A percentile compares a stretch with the other conserved stretches of the same genome.
Evolutionary conservation across 2,888 invertebrate genomes (phyloP).

Genomic region (Apotomis betuletana): DNA sequence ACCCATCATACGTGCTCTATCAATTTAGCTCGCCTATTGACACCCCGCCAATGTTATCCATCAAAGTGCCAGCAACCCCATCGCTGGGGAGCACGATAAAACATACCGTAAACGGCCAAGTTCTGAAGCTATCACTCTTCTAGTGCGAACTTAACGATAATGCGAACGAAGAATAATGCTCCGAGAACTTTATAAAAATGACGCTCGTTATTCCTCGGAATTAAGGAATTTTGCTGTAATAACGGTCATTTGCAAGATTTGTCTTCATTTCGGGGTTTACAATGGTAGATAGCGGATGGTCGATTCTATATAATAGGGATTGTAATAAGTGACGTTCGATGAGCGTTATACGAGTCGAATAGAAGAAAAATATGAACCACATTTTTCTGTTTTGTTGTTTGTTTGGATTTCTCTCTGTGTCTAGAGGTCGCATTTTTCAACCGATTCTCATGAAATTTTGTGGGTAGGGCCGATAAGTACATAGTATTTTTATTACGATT

Average conservation of each 20-base stretch:
- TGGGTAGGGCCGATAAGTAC: too few relatives aligned
- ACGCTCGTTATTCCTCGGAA: slow-evolving; percentile 24
- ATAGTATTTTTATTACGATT: too few relatives aligned
- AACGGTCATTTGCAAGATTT: slow-evolving; percentile 19
- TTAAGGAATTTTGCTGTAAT: slow-evolving; percentile 26
- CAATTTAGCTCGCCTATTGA: slow-evolving; percentile 74
- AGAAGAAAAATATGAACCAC: too few relatives aligned
- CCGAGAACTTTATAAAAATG: slow-evolving; percentile 42
- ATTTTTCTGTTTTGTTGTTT: too few relatives aligned
- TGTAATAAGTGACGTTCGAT: too few relatives aligned
- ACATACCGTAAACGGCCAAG: slow-evolving; percentile 28
- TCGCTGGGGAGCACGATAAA: slow-evolving; percentile 34
- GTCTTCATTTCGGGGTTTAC: slow-evolving; percentile 6
- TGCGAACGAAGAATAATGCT: slow-evolving; percentile 42
- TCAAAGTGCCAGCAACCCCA: slow-evolving; percentile 61
- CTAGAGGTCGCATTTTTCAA: too few relatives aligned
- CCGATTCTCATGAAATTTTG: too few relatives aligned
- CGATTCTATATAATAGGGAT: too few relatives aligned
- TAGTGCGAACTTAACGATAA: slow-evolving; percentile 43
- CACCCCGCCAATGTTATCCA: slow-evolving; percentile 67
- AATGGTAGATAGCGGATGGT: not conserved
- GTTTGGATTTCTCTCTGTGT: too few relatives aligned
- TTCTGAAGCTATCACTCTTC: slow-evolving; percentile 41
- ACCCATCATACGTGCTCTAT: slow-evolving; percentile 66
- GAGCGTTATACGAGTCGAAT: too few relatives aligned